Conservation (phyloP, 2,113 vertebrate genomes). For the Larimichthys crocea region DNA sequence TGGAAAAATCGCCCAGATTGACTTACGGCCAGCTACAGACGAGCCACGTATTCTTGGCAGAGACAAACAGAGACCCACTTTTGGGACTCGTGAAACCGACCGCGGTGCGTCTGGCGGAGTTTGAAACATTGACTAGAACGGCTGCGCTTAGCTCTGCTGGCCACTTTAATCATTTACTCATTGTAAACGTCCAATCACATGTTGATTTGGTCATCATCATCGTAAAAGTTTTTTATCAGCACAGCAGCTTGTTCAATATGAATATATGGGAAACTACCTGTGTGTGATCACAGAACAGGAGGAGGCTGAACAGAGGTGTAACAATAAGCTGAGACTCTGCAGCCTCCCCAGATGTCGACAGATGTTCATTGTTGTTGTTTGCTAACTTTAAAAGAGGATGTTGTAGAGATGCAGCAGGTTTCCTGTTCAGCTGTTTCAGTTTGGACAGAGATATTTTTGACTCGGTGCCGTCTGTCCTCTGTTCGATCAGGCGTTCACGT, state of each 20-base stretch:
- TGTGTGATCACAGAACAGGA: neutral
- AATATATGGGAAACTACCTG: too few species aligned
- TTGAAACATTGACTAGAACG: too few species aligned
- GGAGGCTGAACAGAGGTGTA: neutral
- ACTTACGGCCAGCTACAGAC: too few species aligned
- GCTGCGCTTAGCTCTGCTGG: too few species aligned
- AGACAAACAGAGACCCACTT: too few species aligned
- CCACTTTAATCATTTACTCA: neutral
- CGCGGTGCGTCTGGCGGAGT: too few species aligned
- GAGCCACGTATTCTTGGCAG: too few species aligned
- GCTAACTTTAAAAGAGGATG: neutral
- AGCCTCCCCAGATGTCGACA: neutral
- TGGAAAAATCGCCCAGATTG: too few species aligned
- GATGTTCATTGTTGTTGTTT: neutral
- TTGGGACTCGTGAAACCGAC: too few species aligned
- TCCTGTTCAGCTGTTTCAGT: neutral
- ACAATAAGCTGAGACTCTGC: too few species aligned
- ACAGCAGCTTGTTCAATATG: neutral
- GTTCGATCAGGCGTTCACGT: neutral
- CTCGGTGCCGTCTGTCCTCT: neutral
- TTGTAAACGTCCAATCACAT: neutral
- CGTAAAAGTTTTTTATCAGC: neutral
- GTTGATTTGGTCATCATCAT: neutral
- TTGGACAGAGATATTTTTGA: neutral
- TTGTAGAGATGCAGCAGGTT: neutral